Evolutionary conservation across 2,888 invertebrate genomes (phyloP), one percentile per base, ranked within the genome.

Genomic region (Pemphredon lugubris): DNA sequence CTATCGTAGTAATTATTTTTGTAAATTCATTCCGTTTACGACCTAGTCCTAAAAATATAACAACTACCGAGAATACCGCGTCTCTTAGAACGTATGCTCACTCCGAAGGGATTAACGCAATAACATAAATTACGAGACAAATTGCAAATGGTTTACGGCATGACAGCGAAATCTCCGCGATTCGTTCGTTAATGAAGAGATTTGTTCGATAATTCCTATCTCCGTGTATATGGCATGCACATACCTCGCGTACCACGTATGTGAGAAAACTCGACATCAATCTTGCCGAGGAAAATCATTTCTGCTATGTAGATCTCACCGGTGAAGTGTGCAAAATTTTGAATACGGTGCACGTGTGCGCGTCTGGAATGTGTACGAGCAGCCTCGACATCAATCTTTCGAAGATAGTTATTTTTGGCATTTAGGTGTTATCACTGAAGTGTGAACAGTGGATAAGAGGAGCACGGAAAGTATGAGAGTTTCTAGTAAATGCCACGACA

Each of bases 371-470:
- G 37, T 67, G 34, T 18, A 50, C 32, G 53, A 1, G 42, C 23
- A 44, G 9, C 13, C 30, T 2, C 55, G 50, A 68, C 68, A 65
- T 66, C 58, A 58, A 69, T 69, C 69, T 69, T 67, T 51, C 34
- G 40, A 9, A 42, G 53, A 53, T 63, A 58, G 40, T 66, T 58
- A 58, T 58, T 66, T 57, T 54, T 53, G 65, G 39, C 57, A 47
- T 65, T 66, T 66, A 47, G n/a, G 34, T 21, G 58, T 58, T 66
- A 66, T 69, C 58, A 21, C 16, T 42, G 51, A 66, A 20, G 37
- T 40, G 57, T 68, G 57, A 57, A 51, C 57, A 45, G 4, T 39
- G 45, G 39, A 68, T 65, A 57, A 65, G 32, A 13, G 16, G n/a
- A 50, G 9, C 37, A 9, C 7, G 20, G 0, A 7, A 20, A 4